Base-by-base conservation (phyloP, 2,113 vertebrate genomes). In the Semnornis frantzii region DNA sequence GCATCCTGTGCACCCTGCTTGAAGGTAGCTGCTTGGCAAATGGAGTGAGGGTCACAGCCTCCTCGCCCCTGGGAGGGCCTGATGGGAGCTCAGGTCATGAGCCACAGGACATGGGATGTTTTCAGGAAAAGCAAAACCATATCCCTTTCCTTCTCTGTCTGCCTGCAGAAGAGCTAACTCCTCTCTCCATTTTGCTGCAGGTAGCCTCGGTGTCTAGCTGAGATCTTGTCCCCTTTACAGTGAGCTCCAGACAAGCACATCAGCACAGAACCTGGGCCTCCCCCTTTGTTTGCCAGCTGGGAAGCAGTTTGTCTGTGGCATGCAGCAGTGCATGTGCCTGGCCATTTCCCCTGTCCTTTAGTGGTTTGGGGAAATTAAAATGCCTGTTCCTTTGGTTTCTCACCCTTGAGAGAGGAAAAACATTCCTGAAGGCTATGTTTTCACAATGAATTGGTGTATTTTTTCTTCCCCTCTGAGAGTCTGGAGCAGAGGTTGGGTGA, bases 361-460 rank as follows among this genome's bases (percentile, higher is more conserved):
- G 30, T 13, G 62, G 24, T 80, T 74, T 65, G 74, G 75, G 11
- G 63, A 27, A 87, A 95, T 80, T 79, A 87, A 85, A 69, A 79
- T 27, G 66, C 60, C 59, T 2, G 13, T 70, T 94, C 85, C 64
- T 60, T 76, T 50, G 78, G 78, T 74, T 46, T 64, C 82, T 16
- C 90, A 60, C 46, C 73, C 55, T 95, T 50, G 55, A 94, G 73
- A 63, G 50, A 31, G 90, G 59, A 91, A 84, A 75, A 92, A 57
- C 44, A 87, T 54, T 87, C 64, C 78, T 50, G 76, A 91, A 95
- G 79, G 85, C 55, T 44, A 44, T 4, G 20, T 85, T 89, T 95
- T 75, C 79, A 39, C 83, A 93, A 87, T 16, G n/a, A 27, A 14
- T 66, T 94, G 82, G 69, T 27, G 91, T 74, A n/a, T 78, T 89